Base-by-base conservation (phyloP, 2,888 invertebrate species). In the Xanthorhoe designata region DNA sequence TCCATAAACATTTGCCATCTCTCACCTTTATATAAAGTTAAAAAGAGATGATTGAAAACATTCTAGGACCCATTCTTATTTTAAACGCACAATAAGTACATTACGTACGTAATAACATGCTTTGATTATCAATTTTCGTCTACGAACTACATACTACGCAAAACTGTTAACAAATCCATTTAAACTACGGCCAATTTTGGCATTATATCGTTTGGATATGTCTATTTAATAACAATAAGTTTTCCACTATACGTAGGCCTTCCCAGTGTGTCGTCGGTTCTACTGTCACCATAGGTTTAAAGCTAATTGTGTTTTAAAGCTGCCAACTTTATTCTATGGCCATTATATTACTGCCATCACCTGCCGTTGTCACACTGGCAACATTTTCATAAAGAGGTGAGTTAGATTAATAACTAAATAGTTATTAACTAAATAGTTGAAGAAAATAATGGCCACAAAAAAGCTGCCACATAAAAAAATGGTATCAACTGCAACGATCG, bases 71-170 rank as follows among this genome's bases (percentile, higher is more conserved):
- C n/a, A 51, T 62, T 62, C 58, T 66, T 32, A 51, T 59, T 51
- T 38, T 38, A 51, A 59, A 55, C 42, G 58, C 66, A 59, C 18
- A 85, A 84, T 87, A 86, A 88, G 91, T 85, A 90, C 86, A 86
- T 85, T 88, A 86, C 64, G 87, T 87, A 88, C 83, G 83, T 84
- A 81, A 81, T 87, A 88, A 87, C 88, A 91, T 89, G 90, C 81
- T 85, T 75, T 73, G 72, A 75, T 72, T 72, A 75, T 75, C 68
- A 78, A 80, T 85, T 87, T 87, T 85, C 61, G 82, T 85, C 92
- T 92, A 92, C 90, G 75, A 70, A 82, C 91, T 92, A 91, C 86
- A 75, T 90, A 92, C 90, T 82, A 74, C 82, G 87, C 85, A 86
- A 88, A 89, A 89, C 84, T 82, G 85, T 86, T 83, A 90, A 91